phyloP scores from a whole-genome alignment of 2,888 invertebrate genomes.

The Cataglyphis cursor region DNA sequence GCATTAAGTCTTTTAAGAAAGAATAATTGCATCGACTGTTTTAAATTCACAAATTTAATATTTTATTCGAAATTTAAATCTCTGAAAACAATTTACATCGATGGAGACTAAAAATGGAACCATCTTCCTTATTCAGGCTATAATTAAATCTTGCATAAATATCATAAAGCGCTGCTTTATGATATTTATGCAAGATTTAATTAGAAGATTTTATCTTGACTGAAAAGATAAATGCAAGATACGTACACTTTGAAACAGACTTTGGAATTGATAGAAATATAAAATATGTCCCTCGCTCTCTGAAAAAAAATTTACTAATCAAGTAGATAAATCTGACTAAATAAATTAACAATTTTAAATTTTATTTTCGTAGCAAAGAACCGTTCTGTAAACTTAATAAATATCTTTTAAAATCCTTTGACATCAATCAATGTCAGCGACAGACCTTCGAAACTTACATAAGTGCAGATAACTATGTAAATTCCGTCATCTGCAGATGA shows the following conservation, averaged over 20 bases:
- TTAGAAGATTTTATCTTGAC: slow-evolving; percentile 8
- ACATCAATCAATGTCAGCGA: slow-evolving; percentile 5
- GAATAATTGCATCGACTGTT: neutral
- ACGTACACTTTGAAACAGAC: neutral
- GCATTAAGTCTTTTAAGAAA: neutral
- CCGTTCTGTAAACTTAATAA: neutral
- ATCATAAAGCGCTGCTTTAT: no score
- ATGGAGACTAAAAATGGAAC: neutral
- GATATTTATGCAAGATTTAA: slow-evolving; percentile 2
- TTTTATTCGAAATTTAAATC: slow-evolving; percentile 3
- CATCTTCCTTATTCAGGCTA: neutral
- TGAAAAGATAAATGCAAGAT: neutral
- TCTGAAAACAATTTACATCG: neutral
- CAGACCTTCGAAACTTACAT: neutral
- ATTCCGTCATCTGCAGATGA: neutral
- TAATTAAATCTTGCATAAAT: no score
- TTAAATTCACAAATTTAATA: slow-evolving; percentile 8
- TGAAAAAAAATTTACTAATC: neutral
- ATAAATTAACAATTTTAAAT: slow-evolving; percentile 6
- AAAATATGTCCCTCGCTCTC: neutral
- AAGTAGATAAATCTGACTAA: slow-evolving; percentile 11
- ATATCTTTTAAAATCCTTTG: neutral
- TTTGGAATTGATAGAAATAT: neutral
- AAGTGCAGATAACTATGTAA: neutral
- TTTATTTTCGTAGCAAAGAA: neutral